Evolutionary conservation across 2,113 vertebrate genomes (phyloP), one percentile per base, ranked within the genome.

Genomic region (Meles meles): DNA sequence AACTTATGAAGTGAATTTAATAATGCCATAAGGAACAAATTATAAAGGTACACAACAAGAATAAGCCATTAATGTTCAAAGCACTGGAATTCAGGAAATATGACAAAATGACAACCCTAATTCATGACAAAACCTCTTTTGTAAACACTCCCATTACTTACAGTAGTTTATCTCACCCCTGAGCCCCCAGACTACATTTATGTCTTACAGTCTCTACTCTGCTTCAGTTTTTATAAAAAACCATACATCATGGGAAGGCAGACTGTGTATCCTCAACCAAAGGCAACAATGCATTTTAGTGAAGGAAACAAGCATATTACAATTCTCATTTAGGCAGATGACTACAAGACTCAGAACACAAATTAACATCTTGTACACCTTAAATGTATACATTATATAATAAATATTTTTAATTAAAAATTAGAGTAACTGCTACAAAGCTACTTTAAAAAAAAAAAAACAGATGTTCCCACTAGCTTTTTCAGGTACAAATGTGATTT

Each of bases 1-100:
- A 86, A 94, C 67, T 96, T 94, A 20, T 61, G 52, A 79, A 83
- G 63, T 83, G 31, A 95, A 72, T 72, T 89, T 84, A 89, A 57
- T 21, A 90, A 71, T 47, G 31, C 25, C 47, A 77, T 81, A 85
- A 39, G 23, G n/a, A 90, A 95, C 47, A 96, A 37, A 84, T 20
- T 93, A 79, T 34, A 87, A 44, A 74, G 84, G 9, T 79, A n/a
- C 63, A 72, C 69, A 89, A 72, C 76, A 86, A 93, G 39, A 96
- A 52, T 67, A 69, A 90, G 6, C 71, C 55, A 77, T 47, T 39
- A 87, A 23, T 90, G 55, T 86, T 93, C 31, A 93, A 80, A 90
- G 63, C 85, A 93, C n/a, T 42, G 9, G 71, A 93, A 97, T 87
- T 95, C 25, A 86, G 95, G n/a, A 21, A 83, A 65, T 81, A 34